Evolutionary conservation across 2,797 vertebrate species (phyloP), one percentile per base, ranked within the genome.

Genomic region (Moxostoma hubbsi): DNA sequence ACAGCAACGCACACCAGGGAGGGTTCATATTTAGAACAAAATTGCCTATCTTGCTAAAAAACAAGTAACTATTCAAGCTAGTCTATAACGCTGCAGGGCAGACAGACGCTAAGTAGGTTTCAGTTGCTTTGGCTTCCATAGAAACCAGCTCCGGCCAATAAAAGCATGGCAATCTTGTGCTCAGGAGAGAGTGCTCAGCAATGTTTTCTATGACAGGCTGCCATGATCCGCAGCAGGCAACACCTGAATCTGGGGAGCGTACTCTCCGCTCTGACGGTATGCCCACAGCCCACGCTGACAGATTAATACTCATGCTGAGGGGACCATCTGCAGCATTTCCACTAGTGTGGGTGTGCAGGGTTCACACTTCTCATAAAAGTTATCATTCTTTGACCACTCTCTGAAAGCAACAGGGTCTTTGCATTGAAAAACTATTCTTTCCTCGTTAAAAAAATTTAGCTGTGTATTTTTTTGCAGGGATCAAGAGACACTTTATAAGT

Each of bases 291-390:
- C 82, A 79, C 79, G 82, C 85, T 91, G 87, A 91, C 87, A 89
- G 86, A 90, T 88, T 90, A 86, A 91, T 88, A 80, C 57, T 7
- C 2, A 75, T 73, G 64, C 66, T 70, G 78, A 79, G 84, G 58
- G 83, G 84, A 89, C 82, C 88, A 90, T 92, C 88, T 92, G 89
- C 88, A 84, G 66, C 65, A 36, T 74, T 85, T 79, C 84, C 70
- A 74, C 83, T 83, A 84, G 73, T 65, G 69, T 79, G 81, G 71
- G 43, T 13, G 65, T 69, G 70, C 43, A 72, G 79, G 63, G 55
- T 86, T 77, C 70, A 18, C 16, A 6, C 73, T 66, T 54, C 71
- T 73, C 62, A 64, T 49, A 89, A 87, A 71, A 82, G 84, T 91
- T 88, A 89, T 82, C 86, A 87, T 84, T 91, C 85, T 84, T 47